A percentile compares a stretch with the other conserved stretches of the same genome.
Evolutionary conservation across 2,888 invertebrate species (phyloP).

Genomic region (Leucozona laternaria): DNA sequence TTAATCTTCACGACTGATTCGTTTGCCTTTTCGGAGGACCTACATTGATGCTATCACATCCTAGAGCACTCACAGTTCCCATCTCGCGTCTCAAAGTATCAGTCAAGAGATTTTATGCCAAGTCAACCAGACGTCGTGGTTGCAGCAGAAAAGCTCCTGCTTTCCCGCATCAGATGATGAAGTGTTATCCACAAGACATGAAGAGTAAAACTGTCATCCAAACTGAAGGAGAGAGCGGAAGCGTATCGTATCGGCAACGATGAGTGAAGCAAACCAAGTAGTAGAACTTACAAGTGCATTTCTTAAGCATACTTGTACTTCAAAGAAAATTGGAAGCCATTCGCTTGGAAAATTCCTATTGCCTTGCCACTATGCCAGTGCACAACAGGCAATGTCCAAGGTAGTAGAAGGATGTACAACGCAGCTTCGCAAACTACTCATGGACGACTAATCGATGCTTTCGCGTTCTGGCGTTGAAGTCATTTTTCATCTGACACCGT

Average conservation of each 20-base stretch:
- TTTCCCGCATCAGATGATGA: constrained; percentile 61
- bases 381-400: constrained; percentile 56
- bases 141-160: constrained; percentile 40
- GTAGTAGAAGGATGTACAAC: constrained; percentile 38
- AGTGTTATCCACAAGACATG: constrained; percentile 65
- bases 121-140: constrained; percentile 61
- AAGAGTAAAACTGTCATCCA: constrained; percentile 73
- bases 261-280: constrained; percentile 65
- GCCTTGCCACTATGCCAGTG: constrained; percentile 60
- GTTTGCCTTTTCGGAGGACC: constrained; percentile 66
- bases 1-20: constrained; percentile 74
- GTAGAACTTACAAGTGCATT: constrained; percentile 61
- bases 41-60: constrained; percentile 48
- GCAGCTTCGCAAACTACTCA: constrained; percentile 47
- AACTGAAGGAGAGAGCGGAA: constrained; percentile 19
- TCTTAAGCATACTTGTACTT: constrained; percentile 59
- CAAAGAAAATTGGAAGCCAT: constrained; percentile 74
- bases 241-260: constrained; percentile 62
- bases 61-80: constrained; percentile 2
- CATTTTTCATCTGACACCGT: constrained; percentile 59
- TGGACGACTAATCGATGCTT: constrained; percentile 67
- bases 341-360: constrained; percentile 72
- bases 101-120: constrained; percentile 50
- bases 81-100: constrained; percentile 5
- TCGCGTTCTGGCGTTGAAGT: constrained; percentile 56